phyloP scores from a whole-genome alignment of 2,888 invertebrate genomes.

The Drosophila cracens region DNA sequence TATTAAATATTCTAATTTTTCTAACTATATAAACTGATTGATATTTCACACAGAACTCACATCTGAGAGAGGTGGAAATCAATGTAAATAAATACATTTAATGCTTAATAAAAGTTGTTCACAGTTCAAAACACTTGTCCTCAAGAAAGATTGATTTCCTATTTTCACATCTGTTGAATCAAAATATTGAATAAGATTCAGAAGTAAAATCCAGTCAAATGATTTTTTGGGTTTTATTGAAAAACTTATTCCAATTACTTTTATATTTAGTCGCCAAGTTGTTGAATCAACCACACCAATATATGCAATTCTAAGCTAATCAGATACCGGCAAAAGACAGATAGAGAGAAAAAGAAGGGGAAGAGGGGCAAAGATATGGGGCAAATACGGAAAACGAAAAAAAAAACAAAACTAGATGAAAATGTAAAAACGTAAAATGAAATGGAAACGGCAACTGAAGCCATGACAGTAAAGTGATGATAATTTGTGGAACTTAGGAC shows the following conservation, averaged over 20 bases:
- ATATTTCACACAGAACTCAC: neutral
- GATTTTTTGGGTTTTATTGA: neutral
- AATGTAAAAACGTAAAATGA: neutral
- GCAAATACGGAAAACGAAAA: conserved; percentile 18
- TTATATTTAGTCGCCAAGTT: neutral
- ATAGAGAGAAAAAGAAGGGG: neutral
- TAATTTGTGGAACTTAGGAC: conserved; percentile 62
- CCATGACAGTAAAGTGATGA: conserved; percentile 61
- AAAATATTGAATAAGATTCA: neutral
- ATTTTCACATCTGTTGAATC: neutral
- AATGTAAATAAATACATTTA: neutral
- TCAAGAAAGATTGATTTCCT: neutral
- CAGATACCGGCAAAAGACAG: conserved; percentile 38
- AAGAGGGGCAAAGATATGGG: neutral
- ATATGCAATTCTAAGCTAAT: conserved; percentile 66
- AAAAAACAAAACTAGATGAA: conserved; percentile 2
- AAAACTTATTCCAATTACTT: neutral
- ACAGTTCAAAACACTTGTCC: neutral
- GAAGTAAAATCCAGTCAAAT: neutral
- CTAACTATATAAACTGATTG: neutral
- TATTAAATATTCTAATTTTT: neutral
- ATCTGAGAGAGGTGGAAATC: neutral
- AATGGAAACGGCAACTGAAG: conserved; percentile 25
- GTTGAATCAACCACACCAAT: conserved; percentile 36
- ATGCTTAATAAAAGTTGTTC: neutral